Evolutionary conservation across 2,113 vertebrate genomes (phyloP), one percentile per base, ranked within the genome.

Genomic region (Hucho hucho): DNA sequence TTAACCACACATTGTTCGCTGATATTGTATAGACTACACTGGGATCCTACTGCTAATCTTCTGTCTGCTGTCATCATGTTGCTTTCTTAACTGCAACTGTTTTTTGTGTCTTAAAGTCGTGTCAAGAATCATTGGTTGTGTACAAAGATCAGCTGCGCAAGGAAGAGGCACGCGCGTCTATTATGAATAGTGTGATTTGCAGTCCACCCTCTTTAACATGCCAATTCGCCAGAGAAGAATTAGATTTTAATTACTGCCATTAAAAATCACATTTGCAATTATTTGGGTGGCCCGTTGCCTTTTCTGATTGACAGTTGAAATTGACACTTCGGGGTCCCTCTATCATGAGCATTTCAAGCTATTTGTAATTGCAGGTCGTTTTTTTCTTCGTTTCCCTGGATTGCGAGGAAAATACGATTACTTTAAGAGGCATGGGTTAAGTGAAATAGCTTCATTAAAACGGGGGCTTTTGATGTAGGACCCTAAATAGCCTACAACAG

Each of bases 331-430:
- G 92, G 92, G 11, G 91, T 94, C 93, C 94, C 96, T 96, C 96
- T 95, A 95, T 95, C 93, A 93, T 85, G 92, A 87, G 94, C 96
- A 95, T 95, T 95, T 95, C 93, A 92, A 95, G 94, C 95, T 95
- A 95, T 96, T 96, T 97, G 96, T 98, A 98, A 98, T 97, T 98
- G 95, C 95, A 98, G 96, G 96, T 97, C 96, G 95, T 95, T 94
- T 94, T 90, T 92, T 91, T 90, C 90, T 92, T 92, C 83, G 91
- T 82, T 94, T 94, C 95, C 93, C 94, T 94, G 96, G 94, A 96
- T 96, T 96, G 95, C 94, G 93, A 90, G 91, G 95, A 94, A 95
- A 94, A 94, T 93, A 93, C 95, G 94, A 95, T 96, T 96, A 96
- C 95, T 94, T 94, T 93, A 93, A 95, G 94, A 95, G 95, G 92